phyloP scores from a whole-genome alignment of 2,888 invertebrate species.

The Cabera pusaria region DNA sequence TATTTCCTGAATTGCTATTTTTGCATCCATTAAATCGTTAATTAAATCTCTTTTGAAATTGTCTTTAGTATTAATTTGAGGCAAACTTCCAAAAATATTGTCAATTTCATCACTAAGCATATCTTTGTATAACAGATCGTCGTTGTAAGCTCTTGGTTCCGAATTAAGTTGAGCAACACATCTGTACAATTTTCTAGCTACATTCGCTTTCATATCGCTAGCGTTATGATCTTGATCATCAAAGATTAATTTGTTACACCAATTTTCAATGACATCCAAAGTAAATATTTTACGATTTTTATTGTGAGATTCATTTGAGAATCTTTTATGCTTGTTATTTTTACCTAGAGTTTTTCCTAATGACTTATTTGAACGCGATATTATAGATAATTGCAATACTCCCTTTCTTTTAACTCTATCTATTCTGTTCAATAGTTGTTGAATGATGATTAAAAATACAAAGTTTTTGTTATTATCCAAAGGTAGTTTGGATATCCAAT shows the following conservation, averaged over 20 bases:
- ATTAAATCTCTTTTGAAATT: constrained; percentile 43
- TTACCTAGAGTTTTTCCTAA: constrained; percentile 1
- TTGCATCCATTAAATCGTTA: constrained; percentile 44
- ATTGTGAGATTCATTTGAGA: neutral
- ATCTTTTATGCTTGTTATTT: constrained; percentile 8
- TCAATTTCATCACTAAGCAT: constrained; percentile 50
- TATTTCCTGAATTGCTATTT: constrained; percentile 41
- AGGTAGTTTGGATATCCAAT: constrained; percentile 53
- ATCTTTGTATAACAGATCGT: constrained; percentile 48
- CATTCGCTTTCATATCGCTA: no score
- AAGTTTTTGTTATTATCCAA: constrained; percentile 43
- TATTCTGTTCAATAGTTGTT: constrained; percentile 53
- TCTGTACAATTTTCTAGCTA: constrained; percentile 47
- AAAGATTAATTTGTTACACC: no score
- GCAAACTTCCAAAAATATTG: constrained; percentile 42
- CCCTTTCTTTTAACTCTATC: constrained; percentile 35
- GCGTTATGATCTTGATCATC: no score
- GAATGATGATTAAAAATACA: constrained; percentile 38
- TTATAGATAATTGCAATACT: constrained; percentile 3
- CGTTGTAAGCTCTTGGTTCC: constrained; percentile 44
- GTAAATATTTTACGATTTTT: constrained; percentile 3
- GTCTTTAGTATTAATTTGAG: constrained; percentile 38
- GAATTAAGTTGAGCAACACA: constrained; percentile 52
- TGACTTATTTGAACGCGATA: constrained; percentile 3
- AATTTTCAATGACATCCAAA: constrained; percentile 54